Evolutionary conservation across 2,888 invertebrate species (phyloP), one percentile per base, ranked within the genome.

Genomic region (Catocala nupta): DNA sequence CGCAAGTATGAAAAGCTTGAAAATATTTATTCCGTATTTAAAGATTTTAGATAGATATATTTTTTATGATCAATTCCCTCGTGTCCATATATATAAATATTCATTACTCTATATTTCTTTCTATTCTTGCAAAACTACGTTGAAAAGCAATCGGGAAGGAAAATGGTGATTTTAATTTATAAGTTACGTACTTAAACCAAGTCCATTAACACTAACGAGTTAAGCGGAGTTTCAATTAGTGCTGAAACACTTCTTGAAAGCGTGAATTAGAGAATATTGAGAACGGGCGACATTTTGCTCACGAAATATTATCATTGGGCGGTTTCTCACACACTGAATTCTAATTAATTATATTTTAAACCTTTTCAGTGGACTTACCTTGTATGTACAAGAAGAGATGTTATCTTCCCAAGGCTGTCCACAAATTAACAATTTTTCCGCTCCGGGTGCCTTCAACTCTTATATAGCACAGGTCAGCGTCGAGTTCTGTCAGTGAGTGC

Each of bases 191-290:
- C 47, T 50, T 36, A 39, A 39, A 53, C 48, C 25, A 51, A 51
- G 49, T 48, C 39, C 49, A 63, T 63, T 58, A 45, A 49, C 34
- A 45, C 11, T 12, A 58, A 63, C 43, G 61, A 48, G 48, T 49
- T 58, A 54, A 58, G 25, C 39, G 44, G 36, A 49, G 54, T 57
- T 63, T 54, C 25, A 58, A 54, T 58, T 53, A 50, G 12, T 57
- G 13, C 33, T 44, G 44, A 49, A 53, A 48, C 42, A 52, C 13
- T 51, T 54, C 59, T 59, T 59, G 48, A 34, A 49, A 59, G 43
- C 53, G 43, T 8, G 13, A 54, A 49, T 59, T 49, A 34, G 16
- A 36, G 48, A 48, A 43, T 48, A 53, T 59, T 59, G 54, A 59
- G 48, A 16, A 6, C 42, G 48, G 33, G 39, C 5, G 10, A 42